Percentiles rank a stretch among this genome's conserved stretches.
These are phyloP conservation scores for Halisarca cf. caerulea DNA, from an alignment of 37 sponge, comb jelly and placozoan species.

Conservation along the genomic window DNA sequence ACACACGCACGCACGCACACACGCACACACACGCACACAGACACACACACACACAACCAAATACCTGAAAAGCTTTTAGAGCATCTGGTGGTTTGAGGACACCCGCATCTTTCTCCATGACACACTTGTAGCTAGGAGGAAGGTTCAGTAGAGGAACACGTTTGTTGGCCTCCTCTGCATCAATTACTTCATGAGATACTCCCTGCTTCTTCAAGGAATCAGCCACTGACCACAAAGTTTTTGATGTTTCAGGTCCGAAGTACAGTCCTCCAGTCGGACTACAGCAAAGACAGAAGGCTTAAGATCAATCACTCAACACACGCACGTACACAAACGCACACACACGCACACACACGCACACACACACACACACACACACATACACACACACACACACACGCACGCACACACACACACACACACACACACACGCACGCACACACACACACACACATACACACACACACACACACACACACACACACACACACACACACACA, in stretches of 20 bases:
- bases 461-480: too few relatives aligned
- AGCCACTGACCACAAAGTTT: not conserved
- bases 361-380: not conserved
- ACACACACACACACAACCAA: too few relatives aligned
- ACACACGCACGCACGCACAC: not conserved
- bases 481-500: too few relatives aligned
- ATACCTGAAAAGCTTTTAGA: constrained; percentile 64
- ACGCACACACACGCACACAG: not conserved
- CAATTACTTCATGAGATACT: constrained; percentile 39
- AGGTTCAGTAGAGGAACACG: constrained; percentile 55
- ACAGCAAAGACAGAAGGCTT: not conserved
- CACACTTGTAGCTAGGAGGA: constrained; percentile 57
- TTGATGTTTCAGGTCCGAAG: constrained; percentile 45
- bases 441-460: too few relatives aligned
- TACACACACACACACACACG: too few relatives aligned
- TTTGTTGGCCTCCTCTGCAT: constrained; percentile 36
- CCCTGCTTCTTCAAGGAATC: not conserved
- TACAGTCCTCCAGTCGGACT: constrained; percentile 57
- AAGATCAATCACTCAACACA: not conserved
- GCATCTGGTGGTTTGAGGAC: constrained; percentile 56
- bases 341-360: not conserved
- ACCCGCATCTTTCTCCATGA: constrained; percentile 66
- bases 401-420: too few relatives aligned
- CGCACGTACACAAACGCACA: not conserved
- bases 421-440: too few relatives aligned